Conservation (phyloP, 2,113 vertebrate species). For the Nothoprocta pentlandii region DNA sequence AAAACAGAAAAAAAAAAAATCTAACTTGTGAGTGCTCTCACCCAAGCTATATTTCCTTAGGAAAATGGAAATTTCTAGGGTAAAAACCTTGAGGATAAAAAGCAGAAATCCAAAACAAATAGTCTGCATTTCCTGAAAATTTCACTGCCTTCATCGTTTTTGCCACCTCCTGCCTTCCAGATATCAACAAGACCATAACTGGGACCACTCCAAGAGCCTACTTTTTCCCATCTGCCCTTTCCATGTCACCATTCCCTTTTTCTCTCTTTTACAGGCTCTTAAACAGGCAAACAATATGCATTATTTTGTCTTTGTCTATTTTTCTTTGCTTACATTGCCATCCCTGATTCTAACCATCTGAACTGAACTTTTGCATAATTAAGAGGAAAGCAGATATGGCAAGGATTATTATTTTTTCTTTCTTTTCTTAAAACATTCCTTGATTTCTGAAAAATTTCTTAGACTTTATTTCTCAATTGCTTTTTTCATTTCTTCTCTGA, state of each 20-base stretch:
- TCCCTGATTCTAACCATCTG: neutral
- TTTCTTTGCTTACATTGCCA: neutral
- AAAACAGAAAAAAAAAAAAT: neutral
- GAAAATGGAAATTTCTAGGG: neutral
- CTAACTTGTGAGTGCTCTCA: neutral
- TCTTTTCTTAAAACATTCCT: neutral
- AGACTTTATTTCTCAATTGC: neutral
- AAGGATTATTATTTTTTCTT: neutral
- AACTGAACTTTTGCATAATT: neutral
- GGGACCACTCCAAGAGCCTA: neutral
- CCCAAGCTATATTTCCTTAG: neutral
- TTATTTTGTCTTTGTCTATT: neutral
- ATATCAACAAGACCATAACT: neutral
- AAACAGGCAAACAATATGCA: neutral
- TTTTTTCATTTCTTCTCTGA: neutral
- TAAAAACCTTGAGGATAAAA: neutral
- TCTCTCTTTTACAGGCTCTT: neutral
- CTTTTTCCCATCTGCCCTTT: neutral
- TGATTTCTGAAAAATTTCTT: neutral
- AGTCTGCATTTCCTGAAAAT: constrained; percentile 2
- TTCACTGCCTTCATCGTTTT: neutral
- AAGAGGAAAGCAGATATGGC: neutral
- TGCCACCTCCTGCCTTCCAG: neutral
- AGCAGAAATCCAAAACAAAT: neutral
- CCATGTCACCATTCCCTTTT: neutral